Evolutionary conservation across 2,797 vertebrate genomes (phyloP), one percentile per base, ranked within the genome.

Genomic region (Poecilia gillii): DNA sequence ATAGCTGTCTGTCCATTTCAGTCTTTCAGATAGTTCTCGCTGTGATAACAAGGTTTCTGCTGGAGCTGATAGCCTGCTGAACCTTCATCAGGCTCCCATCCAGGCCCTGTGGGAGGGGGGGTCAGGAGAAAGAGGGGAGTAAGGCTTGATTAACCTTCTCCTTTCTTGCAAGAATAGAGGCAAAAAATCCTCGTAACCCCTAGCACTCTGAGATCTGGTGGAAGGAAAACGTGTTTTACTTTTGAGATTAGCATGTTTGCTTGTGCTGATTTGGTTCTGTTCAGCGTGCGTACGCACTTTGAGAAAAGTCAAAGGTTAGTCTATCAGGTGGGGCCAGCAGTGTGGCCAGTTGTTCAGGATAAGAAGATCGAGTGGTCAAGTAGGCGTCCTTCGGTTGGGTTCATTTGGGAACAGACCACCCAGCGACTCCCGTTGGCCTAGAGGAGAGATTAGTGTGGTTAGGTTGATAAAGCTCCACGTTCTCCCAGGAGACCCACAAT

Each of bases 341-440:
- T 79, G 84, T 75, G 75, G 82, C 85, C 81, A 46, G 49, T 79
- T 87, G 73, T 82, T 84, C 57, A 73, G 84, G 88, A 92, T 92
- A 89, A 91, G 81, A 53, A 85, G 86, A 79, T 70, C 76, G 72
- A 86, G 75, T 76, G 85, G 91, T 90, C 97, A 96, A 96, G 95
- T 94, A 96, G 95, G 94, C 92, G 95, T 90, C 89, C 89, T 89
- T 81, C 73, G 77, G 46, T 95, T 93, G 94, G 94, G 96, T 96
- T 96, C 95, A 94, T 96, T 95, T 95, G 95, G 96, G 95, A 93
- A 93, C 45, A 76, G 90, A 77, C 81, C 90, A 82, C 90, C 90
- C 81, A 33, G 68, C 7, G 8, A 82, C 49, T 78, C 71, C 76
- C 86, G 85, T 87, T 79, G 85, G 79, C 88, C 87, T 13, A 2